These are phyloP conservation scores for Catamblyrhynchus diadema DNA, from an alignment of 2,797 vertebrate species.

Conservation along the genomic window DNA sequence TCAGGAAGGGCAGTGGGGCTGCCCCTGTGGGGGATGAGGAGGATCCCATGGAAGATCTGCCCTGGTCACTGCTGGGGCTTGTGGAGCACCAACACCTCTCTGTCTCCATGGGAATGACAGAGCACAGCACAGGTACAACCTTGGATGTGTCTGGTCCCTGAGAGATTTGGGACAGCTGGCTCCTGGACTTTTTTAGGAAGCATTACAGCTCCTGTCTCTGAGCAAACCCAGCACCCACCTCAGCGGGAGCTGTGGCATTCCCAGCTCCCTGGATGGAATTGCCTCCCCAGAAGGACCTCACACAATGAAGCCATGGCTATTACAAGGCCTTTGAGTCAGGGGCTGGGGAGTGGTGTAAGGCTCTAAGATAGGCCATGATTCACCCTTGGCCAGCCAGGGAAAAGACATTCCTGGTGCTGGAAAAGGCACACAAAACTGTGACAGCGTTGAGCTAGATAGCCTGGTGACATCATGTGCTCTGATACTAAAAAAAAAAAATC, in stretches of 20 bases:
- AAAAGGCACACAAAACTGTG: not conserved
- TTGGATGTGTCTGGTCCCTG: not conserved
- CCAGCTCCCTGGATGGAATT: not conserved
- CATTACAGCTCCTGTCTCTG: not conserved
- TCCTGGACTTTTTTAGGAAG: not conserved
- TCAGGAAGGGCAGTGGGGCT: not conserved
- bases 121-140: not conserved
- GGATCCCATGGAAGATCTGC: not conserved
- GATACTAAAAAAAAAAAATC: not conserved
- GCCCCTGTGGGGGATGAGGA: not conserved
- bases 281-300: not conserved
- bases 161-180: not conserved
- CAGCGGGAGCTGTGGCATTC: not conserved
- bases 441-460: not conserved
- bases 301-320: not conserved
- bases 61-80: not conserved
- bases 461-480: not conserved
- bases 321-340: conserved; percentile 8
- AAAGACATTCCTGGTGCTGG: rapidly evolving
- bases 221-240: not conserved
- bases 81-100: rapidly evolving
- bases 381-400: not conserved
- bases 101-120: rapidly evolving
- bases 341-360: not conserved
- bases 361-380: conserved; percentile 37